phyloP scores from a whole-genome alignment of 2,797 vertebrate genomes.

The Halcyon badia region DNA sequence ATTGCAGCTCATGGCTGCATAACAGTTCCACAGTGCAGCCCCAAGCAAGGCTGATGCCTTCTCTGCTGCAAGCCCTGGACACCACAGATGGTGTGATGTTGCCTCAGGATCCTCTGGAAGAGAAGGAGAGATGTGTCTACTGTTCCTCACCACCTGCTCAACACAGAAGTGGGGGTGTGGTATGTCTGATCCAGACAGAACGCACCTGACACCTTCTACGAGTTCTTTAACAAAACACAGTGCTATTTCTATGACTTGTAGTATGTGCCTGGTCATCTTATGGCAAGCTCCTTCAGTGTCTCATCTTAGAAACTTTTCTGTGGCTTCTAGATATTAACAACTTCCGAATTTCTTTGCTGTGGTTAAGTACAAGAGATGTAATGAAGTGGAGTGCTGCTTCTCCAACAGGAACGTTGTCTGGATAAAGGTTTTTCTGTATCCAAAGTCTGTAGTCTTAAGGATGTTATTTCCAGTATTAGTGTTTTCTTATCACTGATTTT shows the following conservation, averaged over 20 bases:
- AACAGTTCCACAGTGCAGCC: background rate
- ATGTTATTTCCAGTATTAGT: background rate
- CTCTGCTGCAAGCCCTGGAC: background rate
- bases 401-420: background rate
- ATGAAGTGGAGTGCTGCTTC: background rate
- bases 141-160: background rate
- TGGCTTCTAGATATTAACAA: background rate
- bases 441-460: background rate
- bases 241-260: background rate
- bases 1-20: background rate
- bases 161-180: background rate
- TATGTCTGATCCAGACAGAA: background rate
- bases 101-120: background rate
- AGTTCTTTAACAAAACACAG: background rate
- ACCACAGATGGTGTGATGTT: background rate
- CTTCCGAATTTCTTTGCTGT: background rate
- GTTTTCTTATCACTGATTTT: background rate
- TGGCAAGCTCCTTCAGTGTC: background rate
- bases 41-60: background rate
- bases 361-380: background rate
- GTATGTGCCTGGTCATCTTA: background rate
- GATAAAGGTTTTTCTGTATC: background rate
- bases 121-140: background rate
- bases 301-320: background rate
- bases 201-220: rapidly evolving